Conservation (phyloP, 1,140 invertebrate species). For the Saccostrea glomerata region DNA sequence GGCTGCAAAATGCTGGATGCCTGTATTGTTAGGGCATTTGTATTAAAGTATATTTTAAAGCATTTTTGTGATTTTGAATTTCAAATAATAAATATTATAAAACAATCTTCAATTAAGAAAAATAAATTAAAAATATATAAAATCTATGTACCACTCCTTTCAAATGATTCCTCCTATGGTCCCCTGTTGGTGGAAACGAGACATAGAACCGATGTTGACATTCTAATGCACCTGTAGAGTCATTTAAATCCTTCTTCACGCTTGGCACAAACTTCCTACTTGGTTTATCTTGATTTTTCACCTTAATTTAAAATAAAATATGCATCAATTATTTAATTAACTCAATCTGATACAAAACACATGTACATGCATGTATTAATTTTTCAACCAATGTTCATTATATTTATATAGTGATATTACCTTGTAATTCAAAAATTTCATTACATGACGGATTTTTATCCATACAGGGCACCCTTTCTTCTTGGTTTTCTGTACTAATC, state of each 20-base stretch:
- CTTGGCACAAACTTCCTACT: background rate
- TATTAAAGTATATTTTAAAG: background rate
- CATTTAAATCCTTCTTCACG: background rate
- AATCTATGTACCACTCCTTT: background rate
- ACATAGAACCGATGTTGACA: slow-evolving; percentile 10
- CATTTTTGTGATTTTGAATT: background rate
- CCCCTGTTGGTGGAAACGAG: background rate
- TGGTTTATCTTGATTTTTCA: background rate
- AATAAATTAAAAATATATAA: background rate
- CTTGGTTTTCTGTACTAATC: background rate
- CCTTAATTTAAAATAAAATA: background rate
- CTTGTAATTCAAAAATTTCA: background rate
- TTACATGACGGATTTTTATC: background rate
- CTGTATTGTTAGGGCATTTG: slow-evolving; percentile 4
- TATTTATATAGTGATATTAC: background rate
- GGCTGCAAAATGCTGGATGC: slow-evolving; percentile 41
- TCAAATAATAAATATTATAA: background rate
- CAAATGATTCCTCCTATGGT: background rate
- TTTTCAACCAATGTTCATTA: background rate
- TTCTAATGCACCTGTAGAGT: no score
- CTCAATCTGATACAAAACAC: background rate
- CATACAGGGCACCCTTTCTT: background rate
- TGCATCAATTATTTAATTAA: background rate
- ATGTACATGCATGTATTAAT: background rate
- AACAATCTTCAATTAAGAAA: no score